Conservation (phyloP, 2,888 invertebrate species). For the Lampropteryx suffumata region DNA sequence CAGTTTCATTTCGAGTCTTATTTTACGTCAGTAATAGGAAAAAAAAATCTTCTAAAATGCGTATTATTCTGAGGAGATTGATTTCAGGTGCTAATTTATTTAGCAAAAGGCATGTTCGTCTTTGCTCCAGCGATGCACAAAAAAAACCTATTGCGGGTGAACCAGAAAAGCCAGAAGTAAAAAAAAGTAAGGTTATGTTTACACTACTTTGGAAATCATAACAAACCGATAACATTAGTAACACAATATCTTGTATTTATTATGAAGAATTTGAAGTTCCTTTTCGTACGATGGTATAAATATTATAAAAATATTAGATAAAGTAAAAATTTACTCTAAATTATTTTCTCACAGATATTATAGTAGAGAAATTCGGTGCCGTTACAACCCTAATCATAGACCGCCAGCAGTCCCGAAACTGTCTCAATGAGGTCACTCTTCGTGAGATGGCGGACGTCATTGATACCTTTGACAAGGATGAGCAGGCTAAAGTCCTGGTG, state of each 20-base stretch:
- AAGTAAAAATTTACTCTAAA: too few species aligned
- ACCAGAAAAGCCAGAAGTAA: slow-evolving; percentile 57
- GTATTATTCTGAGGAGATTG: slow-evolving; percentile 63
- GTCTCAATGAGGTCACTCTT: slow-evolving; percentile 88
- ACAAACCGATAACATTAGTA: too few species aligned
- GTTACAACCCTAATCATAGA: slow-evolving; percentile 94
- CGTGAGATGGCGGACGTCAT: slow-evolving; percentile 87
- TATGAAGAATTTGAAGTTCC: too few species aligned
- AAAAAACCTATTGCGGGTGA: slow-evolving; percentile 44
- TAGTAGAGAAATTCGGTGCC: slow-evolving; percentile 84
- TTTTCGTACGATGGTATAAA: too few species aligned
- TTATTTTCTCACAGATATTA: slow-evolving; percentile 53
- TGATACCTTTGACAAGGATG: slow-evolving; percentile 90
- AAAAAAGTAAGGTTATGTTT: slow-evolving; percentile 64
- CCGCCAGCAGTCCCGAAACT: slow-evolving; percentile 91
- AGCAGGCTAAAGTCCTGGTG: slow-evolving; percentile 87
- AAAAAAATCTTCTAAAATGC: slow-evolving; percentile 45
- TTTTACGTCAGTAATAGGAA: too few species aligned
- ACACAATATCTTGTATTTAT: too few species aligned
- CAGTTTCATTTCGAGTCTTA: too few species aligned
- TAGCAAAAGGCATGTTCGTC: slow-evolving; percentile 43
- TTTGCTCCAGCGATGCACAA: slow-evolving; percentile 51
- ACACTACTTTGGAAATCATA: slow-evolving; percentile 2
- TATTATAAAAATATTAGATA: too few species aligned
- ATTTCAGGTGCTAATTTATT: slow-evolving; percentile 43